Evolutionary conservation across 2,113 vertebrate species (phyloP), one percentile per base, ranked within the genome.

Genomic region (Salvelinus alpinus): DNA sequence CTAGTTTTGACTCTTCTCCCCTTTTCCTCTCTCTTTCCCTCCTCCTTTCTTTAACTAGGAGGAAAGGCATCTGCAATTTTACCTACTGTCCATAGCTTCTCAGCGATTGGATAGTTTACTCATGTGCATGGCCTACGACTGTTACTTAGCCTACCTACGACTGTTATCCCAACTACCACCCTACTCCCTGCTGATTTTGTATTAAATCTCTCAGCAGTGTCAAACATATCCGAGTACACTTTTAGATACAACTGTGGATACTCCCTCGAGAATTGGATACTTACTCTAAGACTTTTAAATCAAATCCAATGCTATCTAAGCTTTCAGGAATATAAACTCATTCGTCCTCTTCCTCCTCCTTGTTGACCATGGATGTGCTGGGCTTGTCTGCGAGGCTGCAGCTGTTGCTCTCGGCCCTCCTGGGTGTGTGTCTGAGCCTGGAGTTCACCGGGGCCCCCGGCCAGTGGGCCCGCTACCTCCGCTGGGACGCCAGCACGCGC

Each of bases 381-480:
- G 93, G 91, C 90, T 95, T 97, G 91, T 95, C 89, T 85, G 85
- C 97, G 86, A 94, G 95, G 90, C 90, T 95, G 91, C 95, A 95
- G 85, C 80, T 97, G 85, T 91, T 98, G 80, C 93, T 99, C 81
- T 92, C 95, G 85, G 94, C 95, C 71, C 88, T 96, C 78, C 83
- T 96, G 77, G 94, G 95, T 75, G 86, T 95, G 54, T 96, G 94
- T 91, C 85, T 96, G 91, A 96, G 96, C 86, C 90, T 99, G 38
- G 96, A 99, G 75, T 99, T 99, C 88, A 91, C 95, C 84, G 98
- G 97, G 48, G 89, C 94, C n/a, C 94, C 95, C 38, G 97, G 96
- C 84, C 97, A 98, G 88, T 99, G 97, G 98, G 96, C 96, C 71
- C 97, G 98, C 87, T 99, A 96, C 93, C 94, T 98, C 80, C 96